Conservation (phyloP, 1,140 invertebrate genomes). For the Coelopa frigida region DNA sequence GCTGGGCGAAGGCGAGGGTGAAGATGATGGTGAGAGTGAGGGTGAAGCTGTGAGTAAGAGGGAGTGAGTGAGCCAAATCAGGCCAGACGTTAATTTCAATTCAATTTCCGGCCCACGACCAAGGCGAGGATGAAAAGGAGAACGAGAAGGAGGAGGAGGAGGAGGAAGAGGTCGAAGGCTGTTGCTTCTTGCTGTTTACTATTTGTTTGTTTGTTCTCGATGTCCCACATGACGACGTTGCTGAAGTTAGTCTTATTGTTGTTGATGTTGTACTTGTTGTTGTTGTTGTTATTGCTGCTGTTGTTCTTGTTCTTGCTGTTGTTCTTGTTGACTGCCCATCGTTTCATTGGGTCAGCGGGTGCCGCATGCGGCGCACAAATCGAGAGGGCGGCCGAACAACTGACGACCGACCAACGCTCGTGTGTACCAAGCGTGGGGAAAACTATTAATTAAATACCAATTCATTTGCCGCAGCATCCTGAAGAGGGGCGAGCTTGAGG, state of each 20-base stretch:
- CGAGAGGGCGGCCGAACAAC: background rate
- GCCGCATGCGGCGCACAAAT: too few species aligned
- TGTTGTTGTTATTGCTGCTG: slow-evolving; percentile 4
- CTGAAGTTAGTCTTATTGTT: background rate
- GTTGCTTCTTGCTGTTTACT: background rate
- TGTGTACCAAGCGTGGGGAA: slow-evolving; percentile 1
- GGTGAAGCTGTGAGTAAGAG: background rate
- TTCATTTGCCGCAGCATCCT: slow-evolving; percentile 32
- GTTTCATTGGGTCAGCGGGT: slow-evolving; percentile 6
- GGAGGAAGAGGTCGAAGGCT: background rate
- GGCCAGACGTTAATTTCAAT: background rate
- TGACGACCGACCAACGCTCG: background rate
- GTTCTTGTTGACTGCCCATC: background rate
- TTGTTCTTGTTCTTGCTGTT: background rate
- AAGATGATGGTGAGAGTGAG: slow-evolving; percentile 1
- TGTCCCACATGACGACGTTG: background rate
- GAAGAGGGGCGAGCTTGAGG: too few species aligned
- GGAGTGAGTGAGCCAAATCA: background rate
- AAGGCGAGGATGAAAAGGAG: background rate
- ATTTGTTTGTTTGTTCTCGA: background rate
- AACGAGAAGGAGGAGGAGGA: background rate
- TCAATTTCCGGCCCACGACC: slow-evolving; percentile 1
- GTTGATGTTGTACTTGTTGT: slow-evolving; percentile 1
- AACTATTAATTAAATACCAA: slow-evolving; percentile 46
- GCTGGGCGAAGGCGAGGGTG: slow-evolving; percentile 2